Conservation (phyloP, 2,797 vertebrate species). For the Esox masquinongy region DNA sequence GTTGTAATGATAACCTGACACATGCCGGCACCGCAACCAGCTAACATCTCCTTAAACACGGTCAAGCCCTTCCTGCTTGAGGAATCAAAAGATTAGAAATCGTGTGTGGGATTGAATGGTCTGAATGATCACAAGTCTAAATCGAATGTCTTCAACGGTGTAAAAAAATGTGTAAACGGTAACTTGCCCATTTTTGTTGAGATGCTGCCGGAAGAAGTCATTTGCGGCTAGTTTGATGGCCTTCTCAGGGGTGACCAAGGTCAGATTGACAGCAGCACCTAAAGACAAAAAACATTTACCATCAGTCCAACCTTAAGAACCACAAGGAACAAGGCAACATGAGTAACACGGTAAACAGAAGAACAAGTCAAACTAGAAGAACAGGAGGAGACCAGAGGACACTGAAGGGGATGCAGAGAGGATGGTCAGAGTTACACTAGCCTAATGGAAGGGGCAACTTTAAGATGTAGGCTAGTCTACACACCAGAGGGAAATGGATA, state of each 20-base stretch:
- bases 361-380: constrained; percentile 11
- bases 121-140: neutral
- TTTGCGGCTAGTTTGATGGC: constrained; percentile 85
- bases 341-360: constrained; percentile 8
- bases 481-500: neutral
- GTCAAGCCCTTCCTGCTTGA: constrained; percentile 75
- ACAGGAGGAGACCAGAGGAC: neutral
- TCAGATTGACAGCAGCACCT: constrained; percentile 84
- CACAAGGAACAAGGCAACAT: constrained; percentile 19
- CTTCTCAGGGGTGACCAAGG: constrained; percentile 84
- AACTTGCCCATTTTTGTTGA: constrained; percentile 75
- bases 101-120: neutral
- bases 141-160: neutral
- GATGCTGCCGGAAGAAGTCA: constrained; percentile 79
- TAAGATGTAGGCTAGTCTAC: neutral
- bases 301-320: neutral
- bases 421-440: constrained; percentile 9
- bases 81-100: neutral
- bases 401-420: constrained; percentile 10
- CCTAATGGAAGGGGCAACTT: neutral
- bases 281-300: constrained; percentile 43
- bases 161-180: neutral
- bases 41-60: constrained; percentile 81
- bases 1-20: constrained; percentile 84
- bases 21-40: constrained; percentile 84